A percentile compares a stretch with the other conserved stretches of the same genome.
phyloP scores from a whole-genome alignment of 2,888 invertebrate species.

The Cordilura impudica region DNA sequence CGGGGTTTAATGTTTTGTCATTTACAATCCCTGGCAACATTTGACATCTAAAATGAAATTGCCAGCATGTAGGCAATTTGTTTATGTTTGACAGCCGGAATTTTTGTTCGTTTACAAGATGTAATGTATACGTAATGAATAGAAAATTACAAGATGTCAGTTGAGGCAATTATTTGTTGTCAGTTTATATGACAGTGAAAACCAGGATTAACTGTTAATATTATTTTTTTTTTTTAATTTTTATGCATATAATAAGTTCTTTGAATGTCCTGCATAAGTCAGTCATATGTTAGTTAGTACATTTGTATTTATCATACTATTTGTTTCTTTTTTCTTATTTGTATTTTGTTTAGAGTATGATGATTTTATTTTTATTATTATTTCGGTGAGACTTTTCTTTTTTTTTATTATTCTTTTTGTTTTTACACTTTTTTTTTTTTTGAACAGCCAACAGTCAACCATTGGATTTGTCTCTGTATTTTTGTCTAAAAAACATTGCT shows the following conservation, averaged over 20 bases:
- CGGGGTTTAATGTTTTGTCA: too few species aligned
- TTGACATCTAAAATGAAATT: too few species aligned
- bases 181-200: slow-evolving; percentile 5
- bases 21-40: too few species aligned
- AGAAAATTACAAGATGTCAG: too few species aligned
- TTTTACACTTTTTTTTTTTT: slow-evolving; percentile 33
- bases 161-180: too few species aligned
- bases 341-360: slow-evolving; percentile 47
- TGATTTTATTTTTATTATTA: slow-evolving; percentile 60
- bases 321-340: slow-evolving; percentile 38
- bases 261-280: not conserved
- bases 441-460: slow-evolving; percentile 19
- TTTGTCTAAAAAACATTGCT: slow-evolving; percentile 18
- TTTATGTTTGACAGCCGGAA: too few species aligned
- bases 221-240: too few species aligned
- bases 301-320: slow-evolving; percentile 35
- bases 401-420: slow-evolving; percentile 8
- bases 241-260: not conserved
- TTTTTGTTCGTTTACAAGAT: too few species aligned
- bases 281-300: slow-evolving; percentile 11
- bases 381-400: slow-evolving; percentile 59
- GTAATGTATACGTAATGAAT: too few species aligned
- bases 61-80: too few species aligned
- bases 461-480: slow-evolving; percentile 11
- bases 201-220: too few species aligned